Conservation (phyloP, 2,888 invertebrate species). For the Hipparchia semele region DNA sequence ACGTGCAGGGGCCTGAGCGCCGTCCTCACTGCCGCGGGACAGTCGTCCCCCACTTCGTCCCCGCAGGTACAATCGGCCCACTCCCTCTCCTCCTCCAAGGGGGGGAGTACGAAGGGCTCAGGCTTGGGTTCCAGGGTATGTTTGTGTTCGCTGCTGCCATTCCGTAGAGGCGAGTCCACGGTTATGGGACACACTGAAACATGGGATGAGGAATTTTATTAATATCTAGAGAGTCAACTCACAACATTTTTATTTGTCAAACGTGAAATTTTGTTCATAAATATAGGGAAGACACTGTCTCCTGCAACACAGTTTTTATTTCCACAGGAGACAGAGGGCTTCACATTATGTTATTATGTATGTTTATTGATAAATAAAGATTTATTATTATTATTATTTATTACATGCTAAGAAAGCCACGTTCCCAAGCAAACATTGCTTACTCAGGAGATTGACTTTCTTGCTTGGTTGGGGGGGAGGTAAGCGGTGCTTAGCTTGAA, state of each 20-base stretch:
- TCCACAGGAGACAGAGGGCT: too few relatives aligned
- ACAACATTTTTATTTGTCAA: not conserved
- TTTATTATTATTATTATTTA: too few relatives aligned
- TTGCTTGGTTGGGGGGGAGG: too few relatives aligned
- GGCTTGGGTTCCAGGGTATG: slow-evolving; percentile 37
- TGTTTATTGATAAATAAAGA: too few relatives aligned
- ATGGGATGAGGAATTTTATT: not conserved
- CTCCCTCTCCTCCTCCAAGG: slow-evolving; percentile 64
- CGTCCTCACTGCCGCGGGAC: slow-evolving; percentile 63
- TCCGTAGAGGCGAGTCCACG: slow-evolving; percentile 68
- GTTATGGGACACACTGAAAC: slow-evolving; percentile 53
- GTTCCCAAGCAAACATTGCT: too few relatives aligned
- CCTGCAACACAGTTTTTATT: too few relatives aligned
- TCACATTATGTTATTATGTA: too few relatives aligned
- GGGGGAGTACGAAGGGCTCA: slow-evolving; percentile 46
- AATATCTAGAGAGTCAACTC: not conserved
- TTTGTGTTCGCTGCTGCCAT: slow-evolving; percentile 52
- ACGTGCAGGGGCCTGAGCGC: slow-evolving; percentile 78
- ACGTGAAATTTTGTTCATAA: too few relatives aligned
- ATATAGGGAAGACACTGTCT: too few relatives aligned
- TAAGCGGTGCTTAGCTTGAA: too few relatives aligned
- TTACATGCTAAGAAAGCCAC: too few relatives aligned
- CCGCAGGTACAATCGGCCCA: slow-evolving; percentile 61
- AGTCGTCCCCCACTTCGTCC: slow-evolving; percentile 51
- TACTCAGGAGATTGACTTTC: too few relatives aligned